phyloP scores from a whole-genome alignment of 2,797 vertebrate species.

The Myotis planiceps region DNA sequence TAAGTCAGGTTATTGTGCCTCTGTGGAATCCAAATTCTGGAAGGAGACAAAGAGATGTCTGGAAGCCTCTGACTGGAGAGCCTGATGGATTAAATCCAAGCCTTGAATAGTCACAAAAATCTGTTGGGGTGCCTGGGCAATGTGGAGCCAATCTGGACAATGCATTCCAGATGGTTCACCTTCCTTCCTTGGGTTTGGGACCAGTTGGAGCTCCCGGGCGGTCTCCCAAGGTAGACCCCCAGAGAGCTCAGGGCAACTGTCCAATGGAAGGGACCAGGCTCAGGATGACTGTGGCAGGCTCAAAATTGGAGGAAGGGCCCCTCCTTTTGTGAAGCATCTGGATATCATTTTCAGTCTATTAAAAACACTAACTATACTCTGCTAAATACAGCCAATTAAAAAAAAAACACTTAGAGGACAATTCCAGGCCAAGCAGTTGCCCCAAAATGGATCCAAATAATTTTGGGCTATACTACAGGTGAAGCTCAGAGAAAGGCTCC shows the following conservation, averaged over 20 bases:
- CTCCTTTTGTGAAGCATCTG: conserved; percentile 75
- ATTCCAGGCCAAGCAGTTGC: conserved; percentile 42
- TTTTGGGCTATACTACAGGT: background rate
- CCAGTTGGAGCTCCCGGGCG: conserved; percentile 65
- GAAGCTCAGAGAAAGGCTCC: conserved; percentile 16
- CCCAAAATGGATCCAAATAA: conserved; percentile 40
- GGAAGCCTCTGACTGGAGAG: conserved; percentile 60
- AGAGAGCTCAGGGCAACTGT: conserved; percentile 59
- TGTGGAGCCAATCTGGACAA: conserved; percentile 38
- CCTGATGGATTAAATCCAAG: conserved; percentile 63
- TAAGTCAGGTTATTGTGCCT: conserved; percentile 46
- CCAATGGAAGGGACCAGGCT: conserved; percentile 60
- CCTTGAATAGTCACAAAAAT: conserved; percentile 52
- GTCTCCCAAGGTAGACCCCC: conserved; percentile 72
- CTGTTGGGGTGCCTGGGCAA: conserved; percentile 73
- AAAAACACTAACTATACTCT: conserved; percentile 72
- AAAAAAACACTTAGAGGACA: background rate
- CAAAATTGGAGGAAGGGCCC: background rate
- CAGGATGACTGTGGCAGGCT: conserved; percentile 50
- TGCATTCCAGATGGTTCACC: conserved; percentile 73
- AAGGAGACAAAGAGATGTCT: conserved; percentile 62
- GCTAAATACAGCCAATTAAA: conserved; percentile 62
- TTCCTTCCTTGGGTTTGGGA: conserved; percentile 61
- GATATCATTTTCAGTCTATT: conserved; percentile 76
- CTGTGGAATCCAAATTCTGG: conserved; percentile 60